Evolutionary conservation across 2,797 vertebrate genomes (phyloP).

Genomic region (Phyllotis vaccarum): DNA sequence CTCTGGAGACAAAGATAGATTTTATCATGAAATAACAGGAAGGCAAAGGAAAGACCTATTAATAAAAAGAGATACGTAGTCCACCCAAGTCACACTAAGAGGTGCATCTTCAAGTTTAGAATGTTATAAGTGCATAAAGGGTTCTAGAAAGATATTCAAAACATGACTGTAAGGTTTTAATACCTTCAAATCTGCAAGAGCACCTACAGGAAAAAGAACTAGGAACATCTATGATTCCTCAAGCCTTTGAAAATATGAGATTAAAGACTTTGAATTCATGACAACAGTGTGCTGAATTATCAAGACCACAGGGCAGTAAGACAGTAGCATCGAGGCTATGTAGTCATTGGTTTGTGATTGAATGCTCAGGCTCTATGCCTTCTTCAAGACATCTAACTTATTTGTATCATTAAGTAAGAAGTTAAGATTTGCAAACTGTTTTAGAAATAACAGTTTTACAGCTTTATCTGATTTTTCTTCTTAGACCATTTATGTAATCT

Average conservation of each 20-base stretch:
- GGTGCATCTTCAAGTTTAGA: background rate
- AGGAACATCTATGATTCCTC: background rate
- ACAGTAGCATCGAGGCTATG: too few species aligned
- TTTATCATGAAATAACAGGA: background rate
- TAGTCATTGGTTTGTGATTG: background rate
- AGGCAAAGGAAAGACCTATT: conserved; percentile 6
- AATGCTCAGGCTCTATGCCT: background rate
- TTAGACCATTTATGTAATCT: background rate
- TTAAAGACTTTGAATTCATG: background rate
- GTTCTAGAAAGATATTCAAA: conserved; percentile 39
- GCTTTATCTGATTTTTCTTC: background rate
- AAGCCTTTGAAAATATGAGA: background rate
- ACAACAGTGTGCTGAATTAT: rapidly evolving
- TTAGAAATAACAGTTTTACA: background rate
- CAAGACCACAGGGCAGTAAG: background rate
- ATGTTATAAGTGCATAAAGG: background rate
- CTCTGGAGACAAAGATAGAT: conserved; percentile 34
- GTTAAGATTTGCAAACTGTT: background rate
- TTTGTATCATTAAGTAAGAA: background rate
- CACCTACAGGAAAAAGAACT: background rate
- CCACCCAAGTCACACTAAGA: background rate
- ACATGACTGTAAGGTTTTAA: background rate
- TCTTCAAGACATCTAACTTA: background rate
- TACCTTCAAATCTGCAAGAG: background rate
- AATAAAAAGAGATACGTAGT: background rate